These are phyloP conservation scores for Pristionchus entomophagus DNA, from an alignment of 2,888 invertebrate genomes.

Conservation along the genomic window DNA sequence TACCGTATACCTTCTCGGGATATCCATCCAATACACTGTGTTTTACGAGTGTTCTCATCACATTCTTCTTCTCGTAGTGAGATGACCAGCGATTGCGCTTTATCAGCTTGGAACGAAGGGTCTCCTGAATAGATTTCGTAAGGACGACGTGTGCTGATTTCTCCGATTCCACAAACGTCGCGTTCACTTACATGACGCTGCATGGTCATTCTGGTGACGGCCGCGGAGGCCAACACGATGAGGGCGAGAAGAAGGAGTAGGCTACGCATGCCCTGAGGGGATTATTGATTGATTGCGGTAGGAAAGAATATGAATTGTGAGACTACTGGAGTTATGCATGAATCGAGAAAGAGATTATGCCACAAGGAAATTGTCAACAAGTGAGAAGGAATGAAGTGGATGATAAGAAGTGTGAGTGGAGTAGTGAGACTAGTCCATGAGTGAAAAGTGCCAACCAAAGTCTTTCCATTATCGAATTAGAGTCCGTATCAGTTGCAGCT, in stretches of 20 bases:
- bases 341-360: background rate
- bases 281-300: background rate
- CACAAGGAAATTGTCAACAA: background rate
- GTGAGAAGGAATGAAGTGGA: background rate
- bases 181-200: background rate
- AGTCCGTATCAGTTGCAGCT: too few relatives aligned
- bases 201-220: background rate
- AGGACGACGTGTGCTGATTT: too few relatives aligned
- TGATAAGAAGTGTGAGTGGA: too few relatives aligned
- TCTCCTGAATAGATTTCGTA: background rate
- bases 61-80: constrained; percentile 13
- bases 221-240: background rate
- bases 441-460: too few relatives aligned
- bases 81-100: background rate
- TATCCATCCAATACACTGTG: background rate
- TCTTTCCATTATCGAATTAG: too few relatives aligned
- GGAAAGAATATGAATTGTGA: background rate
- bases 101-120: background rate
- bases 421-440: too few relatives aligned
- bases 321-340: too few relatives aligned
- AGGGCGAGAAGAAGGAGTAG: constrained; percentile 22
- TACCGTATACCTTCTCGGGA: constrained; percentile 17
- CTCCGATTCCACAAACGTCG: background rate
- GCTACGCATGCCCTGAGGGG: constrained; percentile 7
- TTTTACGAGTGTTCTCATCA: background rate